Evolutionary conservation across 2,888 invertebrate species (phyloP).

Genomic region (Platycheirus rosarum): DNA sequence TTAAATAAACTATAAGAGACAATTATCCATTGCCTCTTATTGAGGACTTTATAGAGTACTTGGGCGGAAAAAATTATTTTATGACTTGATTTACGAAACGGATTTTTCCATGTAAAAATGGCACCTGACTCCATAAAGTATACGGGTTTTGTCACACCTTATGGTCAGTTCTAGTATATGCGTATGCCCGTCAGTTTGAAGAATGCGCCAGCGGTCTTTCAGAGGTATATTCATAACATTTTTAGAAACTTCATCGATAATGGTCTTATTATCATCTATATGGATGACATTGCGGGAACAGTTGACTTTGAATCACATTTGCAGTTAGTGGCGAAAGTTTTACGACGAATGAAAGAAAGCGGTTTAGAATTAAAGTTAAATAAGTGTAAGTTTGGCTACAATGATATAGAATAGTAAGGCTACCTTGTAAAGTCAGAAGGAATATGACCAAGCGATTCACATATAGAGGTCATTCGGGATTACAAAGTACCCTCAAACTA

Average conservation of each 20-base stretch:
- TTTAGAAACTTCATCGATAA: constrained; percentile 31
- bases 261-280: constrained; percentile 51
- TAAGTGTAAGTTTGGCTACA: constrained; percentile 59
- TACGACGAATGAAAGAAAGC: constrained; percentile 30
- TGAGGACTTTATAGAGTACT: constrained; percentile 49
- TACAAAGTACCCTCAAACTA: constrained; percentile 31
- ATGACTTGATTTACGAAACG: constrained; percentile 63
- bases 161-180: constrained; percentile 65
- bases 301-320: constrained; percentile 38
- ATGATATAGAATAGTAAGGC: constrained; percentile 43
- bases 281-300: constrained; percentile 51
- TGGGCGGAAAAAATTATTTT: constrained; percentile 67
- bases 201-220: no score
- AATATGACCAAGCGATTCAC: constrained; percentile 45
- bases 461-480: constrained; percentile 41
- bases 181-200: no score
- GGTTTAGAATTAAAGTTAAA: constrained; percentile 24
- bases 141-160: constrained; percentile 72
- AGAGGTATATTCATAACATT: no score
- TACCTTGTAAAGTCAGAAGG: constrained; percentile 41
- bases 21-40: constrained; percentile 57
- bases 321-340: constrained; percentile 33
- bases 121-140: constrained; percentile 65
- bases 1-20: constrained; percentile 47
- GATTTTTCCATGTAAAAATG: constrained; percentile 69